These are phyloP conservation scores for Rhombomys opimus DNA, from an alignment of 2,113 vertebrate genomes.

Conservation along the genomic window DNA sequence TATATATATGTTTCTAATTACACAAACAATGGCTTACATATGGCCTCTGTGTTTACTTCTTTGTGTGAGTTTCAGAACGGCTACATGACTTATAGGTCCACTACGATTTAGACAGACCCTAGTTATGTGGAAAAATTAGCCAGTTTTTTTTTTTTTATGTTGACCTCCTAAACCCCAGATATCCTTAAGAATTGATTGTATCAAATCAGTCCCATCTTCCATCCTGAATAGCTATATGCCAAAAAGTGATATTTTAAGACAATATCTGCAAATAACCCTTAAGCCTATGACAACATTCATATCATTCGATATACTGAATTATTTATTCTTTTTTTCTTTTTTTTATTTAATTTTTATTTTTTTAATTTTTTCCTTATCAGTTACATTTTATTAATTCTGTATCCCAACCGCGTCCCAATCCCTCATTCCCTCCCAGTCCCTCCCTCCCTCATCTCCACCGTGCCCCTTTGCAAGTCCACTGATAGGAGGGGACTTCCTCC, in stretches of 20 bases:
- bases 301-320: neutral
- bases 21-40: constrained; percentile 82
- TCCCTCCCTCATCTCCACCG: no score
- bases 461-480: no score
- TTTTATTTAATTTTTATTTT: no score
- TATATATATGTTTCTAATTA: constrained; percentile 79
- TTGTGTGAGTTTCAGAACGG: constrained; percentile 81
- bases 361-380: no score
- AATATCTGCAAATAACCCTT: neutral
- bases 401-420: no score
- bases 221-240: neutral
- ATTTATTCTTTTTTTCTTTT: neutral
- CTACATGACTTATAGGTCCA: constrained; percentile 82
- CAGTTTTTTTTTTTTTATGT: constrained; percentile 67
- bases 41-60: constrained; percentile 79
- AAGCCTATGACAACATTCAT: constrained; percentile 5
- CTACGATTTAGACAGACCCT: constrained; percentile 84
- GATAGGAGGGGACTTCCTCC: no score
- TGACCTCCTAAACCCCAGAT: constrained; percentile 38
- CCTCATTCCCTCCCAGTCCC: no score
- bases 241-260: constrained; percentile 4
- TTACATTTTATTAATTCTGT: no score
- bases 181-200: neutral
- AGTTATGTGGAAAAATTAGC: constrained; percentile 81
- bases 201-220: neutral